Percentiles rank a stretch among this genome's conserved stretches.
These are phyloP conservation scores for Kobus ellipsiprymnus DNA, from an alignment of 2,113 vertebrate species.

Conservation along the genomic window DNA sequence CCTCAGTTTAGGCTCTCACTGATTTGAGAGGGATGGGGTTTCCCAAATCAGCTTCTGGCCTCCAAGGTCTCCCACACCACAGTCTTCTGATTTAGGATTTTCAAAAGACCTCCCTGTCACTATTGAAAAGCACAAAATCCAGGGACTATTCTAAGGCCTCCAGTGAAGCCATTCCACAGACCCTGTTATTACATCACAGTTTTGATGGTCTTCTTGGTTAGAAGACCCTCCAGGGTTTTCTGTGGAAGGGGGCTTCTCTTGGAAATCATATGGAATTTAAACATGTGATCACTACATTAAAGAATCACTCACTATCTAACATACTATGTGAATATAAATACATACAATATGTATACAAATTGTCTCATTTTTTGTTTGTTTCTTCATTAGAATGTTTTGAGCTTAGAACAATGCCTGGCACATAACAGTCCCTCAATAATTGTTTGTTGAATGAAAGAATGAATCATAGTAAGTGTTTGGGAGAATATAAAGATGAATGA, in stretches of 20 bases:
- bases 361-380: not conserved
- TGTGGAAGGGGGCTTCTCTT: not conserved
- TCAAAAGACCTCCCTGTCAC: not conserved
- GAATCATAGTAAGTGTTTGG: not conserved
- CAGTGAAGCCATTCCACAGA: not conserved
- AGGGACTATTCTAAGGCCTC: not conserved
- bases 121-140: not conserved
- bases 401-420: not conserved
- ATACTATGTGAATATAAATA: not conserved
- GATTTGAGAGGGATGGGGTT: not conserved
- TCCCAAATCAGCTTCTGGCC: not conserved
- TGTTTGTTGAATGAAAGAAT: not conserved
- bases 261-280: not conserved
- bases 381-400: not conserved
- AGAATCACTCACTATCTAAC: not conserved
- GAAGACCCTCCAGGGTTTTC: not conserved
- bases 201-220: not conserved
- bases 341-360: not conserved
- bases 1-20: not conserved
- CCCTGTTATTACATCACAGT: not conserved
- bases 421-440: not conserved
- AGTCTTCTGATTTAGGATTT: not conserved
- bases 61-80: not conserved
- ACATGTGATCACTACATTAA: not conserved
- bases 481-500: not conserved